Percentiles rank a stretch among this genome's conserved stretches.
phyloP scores from a whole-genome alignment of 2,797 vertebrate genomes.

The Thamnophis elegans region DNA sequence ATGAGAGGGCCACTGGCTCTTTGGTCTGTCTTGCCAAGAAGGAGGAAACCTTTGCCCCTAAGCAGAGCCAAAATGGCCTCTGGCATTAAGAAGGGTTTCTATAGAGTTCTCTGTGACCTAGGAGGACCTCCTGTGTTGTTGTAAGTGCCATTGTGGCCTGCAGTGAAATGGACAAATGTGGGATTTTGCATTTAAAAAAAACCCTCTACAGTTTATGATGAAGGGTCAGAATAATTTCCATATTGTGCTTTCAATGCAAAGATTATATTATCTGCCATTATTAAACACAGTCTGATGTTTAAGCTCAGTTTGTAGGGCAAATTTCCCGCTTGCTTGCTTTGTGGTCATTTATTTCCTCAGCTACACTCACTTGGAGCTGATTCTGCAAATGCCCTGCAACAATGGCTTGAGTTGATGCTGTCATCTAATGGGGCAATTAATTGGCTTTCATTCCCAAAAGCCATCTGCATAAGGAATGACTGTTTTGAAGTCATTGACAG shows the following conservation, averaged over 20 bases:
- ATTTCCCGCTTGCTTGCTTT: background rate
- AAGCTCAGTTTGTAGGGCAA: conserved; percentile 25
- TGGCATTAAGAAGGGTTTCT: background rate
- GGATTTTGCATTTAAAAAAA: background rate
- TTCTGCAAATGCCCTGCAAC: conserved; percentile 54
- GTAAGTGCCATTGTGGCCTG: too few relatives aligned
- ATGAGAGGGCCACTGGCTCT: background rate
- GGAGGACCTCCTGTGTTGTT: too few relatives aligned
- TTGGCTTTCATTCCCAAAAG: conserved; percentile 64
- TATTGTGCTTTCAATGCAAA: background rate
- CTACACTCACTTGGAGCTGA: conserved; percentile 47
- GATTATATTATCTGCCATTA: background rate
- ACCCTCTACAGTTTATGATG: background rate
- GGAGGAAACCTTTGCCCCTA: background rate
- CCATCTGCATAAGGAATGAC: conserved; percentile 50
- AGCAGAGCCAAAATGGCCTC: background rate
- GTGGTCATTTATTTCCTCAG: conserved; percentile 35
- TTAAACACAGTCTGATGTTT: too few relatives aligned
- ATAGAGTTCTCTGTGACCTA: background rate
- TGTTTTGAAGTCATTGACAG: conserved; percentile 71
- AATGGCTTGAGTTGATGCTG: conserved; percentile 61
- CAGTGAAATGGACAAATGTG: background rate
- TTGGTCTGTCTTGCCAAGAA: background rate
- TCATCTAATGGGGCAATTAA: conserved; percentile 68
- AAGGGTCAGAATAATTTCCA: background rate